These are phyloP conservation scores for Drosophila acutilabella DNA, from an alignment of 2,888 invertebrate genomes.

Conservation along the genomic window DNA sequence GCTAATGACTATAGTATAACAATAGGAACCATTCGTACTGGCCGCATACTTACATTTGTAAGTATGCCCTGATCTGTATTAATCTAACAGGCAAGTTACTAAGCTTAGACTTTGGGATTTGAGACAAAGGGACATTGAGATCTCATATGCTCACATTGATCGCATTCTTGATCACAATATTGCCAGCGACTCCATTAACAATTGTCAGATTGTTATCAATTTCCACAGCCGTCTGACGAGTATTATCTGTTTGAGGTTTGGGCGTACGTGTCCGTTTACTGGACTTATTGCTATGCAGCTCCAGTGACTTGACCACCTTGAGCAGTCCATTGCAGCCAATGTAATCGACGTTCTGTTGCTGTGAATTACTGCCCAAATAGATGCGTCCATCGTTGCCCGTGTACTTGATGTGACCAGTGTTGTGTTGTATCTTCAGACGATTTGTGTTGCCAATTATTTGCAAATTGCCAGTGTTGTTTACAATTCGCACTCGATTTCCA, in stretches of 20 bases:
- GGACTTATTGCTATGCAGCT: conserved; percentile 51
- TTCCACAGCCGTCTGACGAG: conserved; percentile 38
- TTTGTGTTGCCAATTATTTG: conserved; percentile 83
- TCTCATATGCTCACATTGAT: conserved; percentile 77
- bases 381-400: conserved; percentile 84
- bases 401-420: conserved; percentile 80
- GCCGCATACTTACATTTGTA: conserved; percentile 1
- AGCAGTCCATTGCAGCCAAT: conserved; percentile 83
- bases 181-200: conserved; percentile 73
- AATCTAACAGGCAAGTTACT: conserved; percentile 47
- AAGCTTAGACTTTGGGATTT: conserved; percentile 42
- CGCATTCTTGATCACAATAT: conserved; percentile 80
- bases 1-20: conserved; percentile 46
- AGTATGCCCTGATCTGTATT: not conserved
- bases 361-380: conserved; percentile 82
- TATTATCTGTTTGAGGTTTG: conserved; percentile 1
- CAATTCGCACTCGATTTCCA: conserved; percentile 83
- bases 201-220: conserved; percentile 76
- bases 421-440: conserved; percentile 81
- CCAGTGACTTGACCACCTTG: conserved; percentile 79
- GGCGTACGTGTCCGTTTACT: conserved; percentile 12
- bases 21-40: conserved; percentile 61
- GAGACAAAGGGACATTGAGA: conserved; percentile 12
- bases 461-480: conserved; percentile 78
- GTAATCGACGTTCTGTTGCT: conserved; percentile 81